phyloP scores from a whole-genome alignment of 2,797 vertebrate genomes.

The Megalops cyprinoides region DNA sequence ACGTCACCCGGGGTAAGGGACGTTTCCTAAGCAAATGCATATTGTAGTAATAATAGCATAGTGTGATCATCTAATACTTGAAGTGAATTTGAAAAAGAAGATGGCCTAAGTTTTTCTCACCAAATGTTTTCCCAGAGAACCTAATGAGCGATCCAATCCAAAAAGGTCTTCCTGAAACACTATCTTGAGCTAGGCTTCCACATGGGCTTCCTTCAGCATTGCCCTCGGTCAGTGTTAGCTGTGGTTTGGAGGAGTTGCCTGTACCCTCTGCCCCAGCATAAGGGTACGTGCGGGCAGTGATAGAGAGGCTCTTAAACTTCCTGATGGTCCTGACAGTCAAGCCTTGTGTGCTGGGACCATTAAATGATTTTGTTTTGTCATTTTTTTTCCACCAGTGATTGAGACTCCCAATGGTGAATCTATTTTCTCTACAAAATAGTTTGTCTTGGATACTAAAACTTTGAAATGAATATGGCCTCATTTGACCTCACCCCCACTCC shows the following conservation, averaged over 20 bases:
- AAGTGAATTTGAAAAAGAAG: neutral
- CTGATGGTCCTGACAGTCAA: too few relatives aligned
- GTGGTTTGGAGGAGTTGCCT: too few relatives aligned
- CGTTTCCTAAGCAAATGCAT: neutral
- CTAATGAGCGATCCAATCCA: neutral
- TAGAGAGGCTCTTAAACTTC: neutral
- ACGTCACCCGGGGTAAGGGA: neutral
- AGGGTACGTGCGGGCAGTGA: neutral
- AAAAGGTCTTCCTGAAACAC: neutral
- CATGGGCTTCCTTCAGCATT: neutral
- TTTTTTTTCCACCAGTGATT: neutral
- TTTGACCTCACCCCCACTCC: slow-evolving; percentile 14
- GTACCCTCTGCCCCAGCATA: neutral
- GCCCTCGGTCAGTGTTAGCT: neutral
- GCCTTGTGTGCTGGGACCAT: too few relatives aligned
- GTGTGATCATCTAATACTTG: neutral
- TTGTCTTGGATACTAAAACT: slow-evolving; percentile 30
- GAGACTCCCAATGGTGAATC: neutral
- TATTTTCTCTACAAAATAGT: neutral
- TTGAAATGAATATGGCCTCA: slow-evolving; percentile 39
- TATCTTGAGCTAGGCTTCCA: neutral
- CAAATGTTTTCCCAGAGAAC: neutral
- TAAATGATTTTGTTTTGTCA: too few relatives aligned
- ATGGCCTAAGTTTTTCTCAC: neutral
- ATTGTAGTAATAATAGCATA: too few relatives aligned